Evolutionary conservation across 2,113 vertebrate species (phyloP), one percentile per base, ranked within the genome.

Genomic region (crab-eating macaque (Macaca fascicularis)): DNA sequence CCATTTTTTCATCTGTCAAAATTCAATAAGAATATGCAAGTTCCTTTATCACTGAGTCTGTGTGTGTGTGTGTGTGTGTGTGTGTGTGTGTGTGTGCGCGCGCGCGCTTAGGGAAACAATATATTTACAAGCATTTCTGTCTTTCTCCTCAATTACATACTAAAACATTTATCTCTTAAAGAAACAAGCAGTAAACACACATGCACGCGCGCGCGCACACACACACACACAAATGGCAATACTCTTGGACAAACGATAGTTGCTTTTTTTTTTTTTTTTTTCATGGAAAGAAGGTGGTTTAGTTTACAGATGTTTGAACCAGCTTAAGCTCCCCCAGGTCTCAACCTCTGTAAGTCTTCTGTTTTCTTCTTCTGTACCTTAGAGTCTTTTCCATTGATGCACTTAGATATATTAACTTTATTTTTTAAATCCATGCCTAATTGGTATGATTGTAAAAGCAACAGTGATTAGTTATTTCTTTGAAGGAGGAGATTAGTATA

Each of bases 131-230:
- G 38, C 35, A 80, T 93, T 94, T 76, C 76, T 92, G 40, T 89
- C 7, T 91, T 84, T 50, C 30, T 93, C 93, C 84, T 57, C 38
- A 61, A 23, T 89, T 35, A 81, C 75, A 72, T 81, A 70, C 13
- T 78, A 64, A 64, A 50, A 17, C 40, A 83, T 50, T 69, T 61
- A 82, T 84, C 74, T 74, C 64, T 94, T 55, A 89, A 76, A 90
- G 30, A 55, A 96, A 89, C 5, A 3, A 25, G 3, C 38, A 79
- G 5, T 38, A 27, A 96, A 75, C 12, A 64, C 61, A 64, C 61
- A 64, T 4, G 27, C 59, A 5, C 57, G 0, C 57, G 4, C 57
- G 27, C 59, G 2, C 57, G 1, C 23, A 0, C 57, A 1, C 22
- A 4, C 57, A 57, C 57, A 59, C 19, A 78, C 20, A 48, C 30